Evolutionary conservation across 1,140 invertebrate species (phyloP), one percentile per base, ranked within the genome.

Genomic region (Drosophila tropicalis): DNA sequence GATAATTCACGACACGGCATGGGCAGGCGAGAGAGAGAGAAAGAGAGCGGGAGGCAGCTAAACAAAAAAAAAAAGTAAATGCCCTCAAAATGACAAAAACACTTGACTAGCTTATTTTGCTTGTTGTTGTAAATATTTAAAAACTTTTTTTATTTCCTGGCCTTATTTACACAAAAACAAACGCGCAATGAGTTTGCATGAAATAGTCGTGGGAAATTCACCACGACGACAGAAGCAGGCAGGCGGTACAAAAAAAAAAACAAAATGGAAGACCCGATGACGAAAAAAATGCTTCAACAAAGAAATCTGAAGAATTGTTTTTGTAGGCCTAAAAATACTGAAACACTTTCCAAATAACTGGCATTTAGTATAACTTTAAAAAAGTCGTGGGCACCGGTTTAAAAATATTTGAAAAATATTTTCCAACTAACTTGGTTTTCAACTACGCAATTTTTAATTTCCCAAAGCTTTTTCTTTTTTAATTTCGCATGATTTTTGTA

Each of bases 211-310:
- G 76, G 78, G 80, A 87, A 87, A 87, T 84, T 89, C 83, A 87
- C 83, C 83, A 87, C 83, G 67, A 89, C 83, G 67, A 44, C 66
- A 89, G 71, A 67, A 76, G 75, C 62, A 65, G 32, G 70, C 76
- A 72, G 66, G 62, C 47, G 64, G 41, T 69, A 72, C 62, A 67
- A 72, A 73, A 73, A 84, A 87, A 87, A 84, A 87, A 87, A 87
- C 84, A 87, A 87, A 87, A 87, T 87, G 84, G 83, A 89, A 87
- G 83, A 83, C 84, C 64, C 68, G 79, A 89, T 77, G 76, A 86
- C 72, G 76, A 83, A 78, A 62, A 75, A 77, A 80, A 80, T 80
- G 83, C 72, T 70, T 72, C 65, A 80, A 87, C 84, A 87, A 87
- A 87, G 84, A 83, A 87, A 79, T 79, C 65, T 72, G 9, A 86